Conservation (phyloP, 2,113 vertebrate species). For the Corvus hawaiiensis region DNA sequence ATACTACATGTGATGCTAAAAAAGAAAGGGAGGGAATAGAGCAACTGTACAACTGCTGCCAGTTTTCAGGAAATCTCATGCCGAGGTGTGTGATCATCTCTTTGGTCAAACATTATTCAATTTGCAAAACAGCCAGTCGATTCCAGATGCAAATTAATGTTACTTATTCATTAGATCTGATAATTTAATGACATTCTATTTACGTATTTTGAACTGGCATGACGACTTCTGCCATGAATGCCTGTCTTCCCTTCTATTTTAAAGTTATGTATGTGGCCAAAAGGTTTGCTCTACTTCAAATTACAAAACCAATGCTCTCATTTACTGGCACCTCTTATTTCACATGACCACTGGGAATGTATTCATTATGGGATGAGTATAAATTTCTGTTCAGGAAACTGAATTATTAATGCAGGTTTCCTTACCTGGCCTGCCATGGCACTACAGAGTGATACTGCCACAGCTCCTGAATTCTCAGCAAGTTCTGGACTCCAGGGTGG, state of each 20-base stretch:
- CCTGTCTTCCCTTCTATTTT: not conserved
- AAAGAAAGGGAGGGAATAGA: not conserved
- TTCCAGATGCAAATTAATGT: not conserved
- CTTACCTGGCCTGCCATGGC: conserved; percentile 31
- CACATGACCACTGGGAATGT: not conserved
- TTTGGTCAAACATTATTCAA: not conserved
- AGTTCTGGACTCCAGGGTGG: not conserved
- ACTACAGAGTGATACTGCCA: conserved; percentile 18
- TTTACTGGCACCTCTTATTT: not conserved
- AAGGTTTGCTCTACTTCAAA: not conserved
- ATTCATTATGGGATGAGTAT: not conserved
- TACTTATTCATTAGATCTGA: not conserved
- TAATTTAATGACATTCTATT: not conserved
- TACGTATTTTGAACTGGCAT: not conserved
- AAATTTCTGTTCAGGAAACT: not conserved
- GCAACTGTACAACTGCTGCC: not conserved
- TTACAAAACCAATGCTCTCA: not conserved
- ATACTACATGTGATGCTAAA: not conserved
- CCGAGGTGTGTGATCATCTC: not conserved
- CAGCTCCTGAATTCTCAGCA: conserved; percentile 36
- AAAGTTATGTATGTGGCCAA: not conserved
- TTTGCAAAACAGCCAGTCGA: not conserved
- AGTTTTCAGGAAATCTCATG: not conserved
- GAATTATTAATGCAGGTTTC: not conserved
- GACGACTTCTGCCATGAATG: accelerated